phyloP scores from a whole-genome alignment of 1,140 invertebrate genomes.

The Drosophila sp. region DNA sequence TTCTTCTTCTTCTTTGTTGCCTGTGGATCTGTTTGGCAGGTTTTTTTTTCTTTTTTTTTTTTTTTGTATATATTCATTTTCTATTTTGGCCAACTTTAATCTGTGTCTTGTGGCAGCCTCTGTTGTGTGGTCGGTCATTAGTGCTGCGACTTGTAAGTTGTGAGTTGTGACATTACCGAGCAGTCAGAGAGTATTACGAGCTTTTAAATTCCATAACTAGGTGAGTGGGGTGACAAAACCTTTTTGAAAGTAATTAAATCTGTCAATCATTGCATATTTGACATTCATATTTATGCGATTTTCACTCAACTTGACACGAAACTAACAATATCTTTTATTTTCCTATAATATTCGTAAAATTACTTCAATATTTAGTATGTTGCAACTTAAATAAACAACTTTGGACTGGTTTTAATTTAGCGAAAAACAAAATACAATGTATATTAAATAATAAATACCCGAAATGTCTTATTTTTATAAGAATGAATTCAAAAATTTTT shows the following conservation, averaged over 20 bases:
- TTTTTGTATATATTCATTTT: no score
- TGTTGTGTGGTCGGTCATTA: conserved; percentile 11
- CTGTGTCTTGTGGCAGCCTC: not conserved
- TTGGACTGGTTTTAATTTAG: no score
- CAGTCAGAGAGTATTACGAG: conserved; percentile 5
- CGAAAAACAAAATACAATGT: no score
- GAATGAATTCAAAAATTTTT: no score
- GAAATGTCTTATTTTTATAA: no score
- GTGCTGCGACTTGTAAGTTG: conserved; percentile 18
- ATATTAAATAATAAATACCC: no score
- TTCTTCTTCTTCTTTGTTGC: not conserved
- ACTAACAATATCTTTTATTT: no score
- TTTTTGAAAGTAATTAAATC: conserved; percentile 13
- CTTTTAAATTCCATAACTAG: conserved; percentile 7
- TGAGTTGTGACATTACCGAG: conserved; percentile 12
- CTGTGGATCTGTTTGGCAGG: not conserved
- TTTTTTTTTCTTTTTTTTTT: not conserved
- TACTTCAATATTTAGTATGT: no score
- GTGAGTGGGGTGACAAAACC: not conserved
- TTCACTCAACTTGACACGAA: not conserved
- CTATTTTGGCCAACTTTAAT: not conserved
- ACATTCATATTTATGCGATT: not conserved
- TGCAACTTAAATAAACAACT: no score
- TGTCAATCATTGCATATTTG: conserved; percentile 11
- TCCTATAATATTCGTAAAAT: no score